Percentiles rank a stretch among this genome's conserved stretches.
These are phyloP conservation scores for Pelosia muscerda DNA, from an alignment of 2,888 invertebrate genomes.

Conservation along the genomic window DNA sequence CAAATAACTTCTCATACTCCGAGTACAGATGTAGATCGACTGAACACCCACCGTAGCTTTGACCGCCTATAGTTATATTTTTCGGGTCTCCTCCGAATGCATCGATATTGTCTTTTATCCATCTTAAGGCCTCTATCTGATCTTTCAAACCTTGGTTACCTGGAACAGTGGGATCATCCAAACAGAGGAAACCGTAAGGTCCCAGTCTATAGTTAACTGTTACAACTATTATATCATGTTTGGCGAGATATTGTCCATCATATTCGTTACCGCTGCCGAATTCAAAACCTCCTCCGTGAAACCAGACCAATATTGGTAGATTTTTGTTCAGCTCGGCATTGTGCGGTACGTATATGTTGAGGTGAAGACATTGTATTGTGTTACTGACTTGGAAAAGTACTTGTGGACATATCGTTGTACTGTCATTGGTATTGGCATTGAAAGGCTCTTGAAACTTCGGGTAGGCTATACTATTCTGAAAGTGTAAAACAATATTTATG, in stretches of 20 bases:
- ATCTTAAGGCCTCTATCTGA: conserved; percentile 66
- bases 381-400: conserved; percentile 44
- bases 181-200: conserved; percentile 74
- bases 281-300: conserved; percentile 72
- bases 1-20: conserved; percentile 59
- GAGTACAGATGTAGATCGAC: conserved; percentile 69
- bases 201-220: conserved; percentile 70
- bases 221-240: conserved; percentile 62
- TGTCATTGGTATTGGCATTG: conserved; percentile 60
- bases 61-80: conserved; percentile 69
- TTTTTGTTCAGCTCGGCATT: conserved; percentile 35
- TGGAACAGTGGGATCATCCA: conserved; percentile 61
- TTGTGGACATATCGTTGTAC: conserved; percentile 63
- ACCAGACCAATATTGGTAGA: conserved; percentile 72
- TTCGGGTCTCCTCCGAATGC: conserved; percentile 68
- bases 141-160: conserved; percentile 73
- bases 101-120: conserved; percentile 68
- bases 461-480: conserved; percentile 55
- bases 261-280: conserved; percentile 65
- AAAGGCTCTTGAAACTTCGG: conserved; percentile 57
- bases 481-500: conserved; percentile 22
- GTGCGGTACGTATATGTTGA: conserved; percentile 62
- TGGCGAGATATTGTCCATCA: conserved; percentile 62
- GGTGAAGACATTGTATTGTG: conserved; percentile 57
- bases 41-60: conserved; percentile 70